phyloP scores from a whole-genome alignment of 2,888 invertebrate genomes.

The Frankliniella intonsa region DNA sequence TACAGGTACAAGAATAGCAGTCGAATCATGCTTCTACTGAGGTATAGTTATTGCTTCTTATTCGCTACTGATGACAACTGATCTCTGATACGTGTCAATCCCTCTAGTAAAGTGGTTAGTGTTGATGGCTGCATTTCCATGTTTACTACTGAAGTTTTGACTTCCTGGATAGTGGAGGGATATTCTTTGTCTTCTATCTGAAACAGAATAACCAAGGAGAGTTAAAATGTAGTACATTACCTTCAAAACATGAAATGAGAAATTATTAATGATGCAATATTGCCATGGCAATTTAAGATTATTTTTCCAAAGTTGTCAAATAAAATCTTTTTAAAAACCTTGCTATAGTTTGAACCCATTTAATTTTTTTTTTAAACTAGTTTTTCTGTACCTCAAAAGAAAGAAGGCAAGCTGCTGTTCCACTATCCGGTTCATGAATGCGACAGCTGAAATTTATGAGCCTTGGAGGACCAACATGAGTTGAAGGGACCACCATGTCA shows the following conservation, averaged over 20 bases:
- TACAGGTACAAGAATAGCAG: no score
- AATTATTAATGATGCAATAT: not conserved
- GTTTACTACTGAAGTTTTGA: not conserved
- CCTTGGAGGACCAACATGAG: not conserved
- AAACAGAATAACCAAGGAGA: not conserved
- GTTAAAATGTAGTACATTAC: not conserved
- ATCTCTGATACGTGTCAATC: not conserved
- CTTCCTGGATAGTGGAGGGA: no score
- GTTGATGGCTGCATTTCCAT: not conserved
- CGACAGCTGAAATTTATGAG: not conserved
- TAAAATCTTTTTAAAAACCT: not conserved
- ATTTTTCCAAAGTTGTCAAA: no score
- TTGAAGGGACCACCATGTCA: not conserved
- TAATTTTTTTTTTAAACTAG: no score
- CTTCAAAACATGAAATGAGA: not conserved
- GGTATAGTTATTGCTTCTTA: not conserved
- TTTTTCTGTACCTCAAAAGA: not conserved
- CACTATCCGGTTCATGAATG: not conserved
- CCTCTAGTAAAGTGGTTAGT: not conserved
- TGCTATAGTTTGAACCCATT: not conserved
- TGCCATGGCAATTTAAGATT: no score
- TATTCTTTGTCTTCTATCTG: not conserved
- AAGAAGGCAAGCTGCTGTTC: not conserved
- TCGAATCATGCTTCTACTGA: no score
- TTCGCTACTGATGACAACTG: slow-evolving; percentile 4